These are phyloP conservation scores for Fukomys damarensis DNA, from an alignment of 2,113 vertebrate genomes.

Conservation along the genomic window DNA sequence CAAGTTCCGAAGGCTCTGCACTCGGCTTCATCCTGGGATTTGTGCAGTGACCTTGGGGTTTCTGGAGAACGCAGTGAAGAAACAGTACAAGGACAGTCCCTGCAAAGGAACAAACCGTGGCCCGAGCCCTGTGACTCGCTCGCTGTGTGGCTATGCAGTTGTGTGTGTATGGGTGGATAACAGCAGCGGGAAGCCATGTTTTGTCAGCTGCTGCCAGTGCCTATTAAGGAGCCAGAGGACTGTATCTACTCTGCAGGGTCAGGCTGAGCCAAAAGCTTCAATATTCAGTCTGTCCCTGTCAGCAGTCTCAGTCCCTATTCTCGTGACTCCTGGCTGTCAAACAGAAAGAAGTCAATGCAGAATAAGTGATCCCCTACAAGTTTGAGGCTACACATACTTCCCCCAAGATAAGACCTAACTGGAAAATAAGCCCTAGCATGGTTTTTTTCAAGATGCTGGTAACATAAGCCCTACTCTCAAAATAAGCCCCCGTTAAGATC, in stretches of 20 bases:
- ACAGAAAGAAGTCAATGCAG: not conserved
- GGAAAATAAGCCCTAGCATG: too few species aligned
- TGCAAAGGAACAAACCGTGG: slow-evolving; percentile 76
- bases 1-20: not conserved
- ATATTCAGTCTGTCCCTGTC: not conserved
- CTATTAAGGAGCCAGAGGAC: slow-evolving; percentile 50
- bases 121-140: not conserved
- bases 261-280: not conserved
- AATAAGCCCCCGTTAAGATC: too few species aligned
- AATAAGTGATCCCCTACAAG: not conserved
- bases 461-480: too few species aligned
- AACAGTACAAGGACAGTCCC: slow-evolving; percentile 68
- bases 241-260: not conserved
- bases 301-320: not conserved
- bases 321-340: not conserved
- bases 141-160: not conserved
- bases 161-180: not conserved
- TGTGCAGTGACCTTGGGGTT: not conserved
- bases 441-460: too few species aligned
- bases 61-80: not conserved
- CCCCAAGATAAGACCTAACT: too few species aligned
- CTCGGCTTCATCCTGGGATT: not conserved
- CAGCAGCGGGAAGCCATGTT: slow-evolving; percentile 71
- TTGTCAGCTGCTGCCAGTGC: slow-evolving; percentile 73
- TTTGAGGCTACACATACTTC: too few species aligned